phyloP scores from a whole-genome alignment of 2,797 vertebrate species.

The Picus viridis region DNA sequence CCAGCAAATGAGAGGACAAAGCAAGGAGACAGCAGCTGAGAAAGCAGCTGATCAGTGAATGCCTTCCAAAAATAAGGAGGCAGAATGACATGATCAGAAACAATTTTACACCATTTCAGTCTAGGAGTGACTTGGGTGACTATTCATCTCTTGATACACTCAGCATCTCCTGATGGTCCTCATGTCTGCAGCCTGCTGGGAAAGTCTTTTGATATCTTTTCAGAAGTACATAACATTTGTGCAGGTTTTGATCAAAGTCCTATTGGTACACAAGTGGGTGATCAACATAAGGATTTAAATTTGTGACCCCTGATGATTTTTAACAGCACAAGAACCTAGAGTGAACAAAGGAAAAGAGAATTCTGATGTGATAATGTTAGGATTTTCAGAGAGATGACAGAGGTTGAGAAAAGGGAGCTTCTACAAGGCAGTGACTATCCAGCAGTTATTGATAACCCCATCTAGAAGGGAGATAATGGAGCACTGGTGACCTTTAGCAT shows the following conservation, averaged over 20 bases:
- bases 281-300: not conserved
- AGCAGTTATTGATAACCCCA: not conserved
- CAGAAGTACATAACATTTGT: not conserved
- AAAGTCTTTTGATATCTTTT: not conserved
- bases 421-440: not conserved
- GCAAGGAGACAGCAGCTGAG: not conserved
- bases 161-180: not conserved
- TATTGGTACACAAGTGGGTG: not conserved
- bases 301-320: not conserved
- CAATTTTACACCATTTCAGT: not conserved
- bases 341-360: not conserved
- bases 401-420: not conserved
- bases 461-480: not conserved
- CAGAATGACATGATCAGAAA: accelerated
- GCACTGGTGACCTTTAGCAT: not conserved
- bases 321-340: not conserved
- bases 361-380: not conserved
- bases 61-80: not conserved
- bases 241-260: not conserved
- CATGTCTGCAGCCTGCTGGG: not conserved
- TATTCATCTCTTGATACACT: not conserved
- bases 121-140: not conserved
- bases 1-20: not conserved
- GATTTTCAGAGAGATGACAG: not conserved
- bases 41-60: not conserved